Percentiles rank a stretch among this genome's conserved stretches.
Evolutionary conservation across 2,797 vertebrate species (phyloP).

Genomic region (Choloepus didactylus): DNA sequence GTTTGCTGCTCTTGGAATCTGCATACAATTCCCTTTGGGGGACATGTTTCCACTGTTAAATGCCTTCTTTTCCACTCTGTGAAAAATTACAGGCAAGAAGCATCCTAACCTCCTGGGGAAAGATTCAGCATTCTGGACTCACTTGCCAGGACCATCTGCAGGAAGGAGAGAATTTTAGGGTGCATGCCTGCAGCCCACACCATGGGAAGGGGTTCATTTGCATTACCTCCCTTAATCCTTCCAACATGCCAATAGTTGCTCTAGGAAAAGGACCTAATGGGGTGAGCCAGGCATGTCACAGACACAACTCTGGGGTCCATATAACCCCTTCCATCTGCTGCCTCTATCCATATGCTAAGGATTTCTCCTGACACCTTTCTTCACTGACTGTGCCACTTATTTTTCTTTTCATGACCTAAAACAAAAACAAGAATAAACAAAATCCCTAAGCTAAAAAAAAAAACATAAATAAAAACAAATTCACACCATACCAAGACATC

Average conservation of each 20-base stretch:
- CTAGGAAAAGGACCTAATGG: neutral
- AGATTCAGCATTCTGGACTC: neutral
- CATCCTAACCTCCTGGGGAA: too few species aligned
- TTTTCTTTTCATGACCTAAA: neutral
- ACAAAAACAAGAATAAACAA: neutral
- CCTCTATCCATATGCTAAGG: neutral
- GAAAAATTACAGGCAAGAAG: neutral
- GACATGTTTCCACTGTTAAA: neutral
- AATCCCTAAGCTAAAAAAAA: neutral
- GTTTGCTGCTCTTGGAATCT: neutral
- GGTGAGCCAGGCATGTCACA: too few species aligned
- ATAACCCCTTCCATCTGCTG: neutral
- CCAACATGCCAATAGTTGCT: rapidly evolving
- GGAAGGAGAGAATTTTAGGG: too few species aligned
- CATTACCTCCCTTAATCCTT: too few species aligned
- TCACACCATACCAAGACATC: neutral
- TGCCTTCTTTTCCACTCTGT: neutral
- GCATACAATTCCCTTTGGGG: neutral
- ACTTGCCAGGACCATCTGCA: neutral
- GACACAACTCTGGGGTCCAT: too few species aligned
- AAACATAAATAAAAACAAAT: neutral
- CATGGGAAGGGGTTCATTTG: neutral
- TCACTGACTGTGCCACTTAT: neutral
- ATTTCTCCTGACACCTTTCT: neutral
- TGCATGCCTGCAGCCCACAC: too few species aligned